A percentile compares a stretch with the other conserved stretches of the same genome.
Conservation (phyloP, 2,888 invertebrate genomes). For the Cryptophagus acutangulus region DNA sequence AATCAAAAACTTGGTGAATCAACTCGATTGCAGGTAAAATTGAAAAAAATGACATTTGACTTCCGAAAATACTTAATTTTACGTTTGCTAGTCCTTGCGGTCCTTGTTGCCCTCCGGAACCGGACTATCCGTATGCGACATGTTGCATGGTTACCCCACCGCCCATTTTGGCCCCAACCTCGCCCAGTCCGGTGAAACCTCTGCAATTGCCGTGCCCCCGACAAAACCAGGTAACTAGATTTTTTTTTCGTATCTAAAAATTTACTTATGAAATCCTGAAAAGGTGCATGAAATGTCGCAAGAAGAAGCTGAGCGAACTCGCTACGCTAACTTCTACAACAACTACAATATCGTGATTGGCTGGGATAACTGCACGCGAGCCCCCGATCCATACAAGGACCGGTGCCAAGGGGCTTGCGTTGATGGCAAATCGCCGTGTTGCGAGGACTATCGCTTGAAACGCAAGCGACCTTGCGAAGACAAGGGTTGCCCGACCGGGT, state of each 20-base stretch:
- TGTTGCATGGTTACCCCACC: conserved; percentile 38
- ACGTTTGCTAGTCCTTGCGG: no score
- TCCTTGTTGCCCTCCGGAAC: conserved; percentile 7
- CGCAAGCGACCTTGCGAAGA: conserved; percentile 12
- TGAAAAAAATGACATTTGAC: no score
- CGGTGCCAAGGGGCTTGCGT: conserved; percentile 29
- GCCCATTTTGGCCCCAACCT: conserved; percentile 36
- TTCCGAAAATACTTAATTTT: no score
- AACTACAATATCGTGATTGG: conserved; percentile 42
- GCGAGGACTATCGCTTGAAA: conserved; percentile 30
- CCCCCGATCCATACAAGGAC: conserved; percentile 2
- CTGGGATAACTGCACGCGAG: conserved; percentile 14
- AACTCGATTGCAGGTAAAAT: no score
- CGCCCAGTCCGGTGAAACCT: conserved; percentile 39
- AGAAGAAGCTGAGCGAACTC: conserved; percentile 28
- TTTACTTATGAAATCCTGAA: conserved; percentile 9
- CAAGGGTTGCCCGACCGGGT: conserved; percentile 42
- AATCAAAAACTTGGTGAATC: no score
- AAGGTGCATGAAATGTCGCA: conserved; percentile 27
- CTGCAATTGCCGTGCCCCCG: conserved; percentile 33
- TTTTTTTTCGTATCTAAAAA: conserved; percentile 1
- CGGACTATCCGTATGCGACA: conserved; percentile 29
- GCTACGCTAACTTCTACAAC: conserved; percentile 42
- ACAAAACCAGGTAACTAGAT: conserved; percentile 4
- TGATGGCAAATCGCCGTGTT: conserved; percentile 36